phyloP scores from a whole-genome alignment of 1,140 invertebrate genomes.

The Odontomachus brunneus region DNA sequence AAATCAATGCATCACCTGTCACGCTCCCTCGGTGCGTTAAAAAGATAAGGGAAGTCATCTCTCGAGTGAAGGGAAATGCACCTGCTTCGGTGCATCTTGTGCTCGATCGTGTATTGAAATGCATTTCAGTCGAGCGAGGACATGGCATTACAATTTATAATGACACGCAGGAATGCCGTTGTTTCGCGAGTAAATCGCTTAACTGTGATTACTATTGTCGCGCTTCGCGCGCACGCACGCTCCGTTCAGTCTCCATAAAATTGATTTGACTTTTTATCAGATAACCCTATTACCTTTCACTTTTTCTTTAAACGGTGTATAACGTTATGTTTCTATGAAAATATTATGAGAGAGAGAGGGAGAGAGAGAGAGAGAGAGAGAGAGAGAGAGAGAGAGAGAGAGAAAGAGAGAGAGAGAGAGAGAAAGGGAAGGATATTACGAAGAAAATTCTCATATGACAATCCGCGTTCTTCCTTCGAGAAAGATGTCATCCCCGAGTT shows the following conservation, averaged over 20 bases:
- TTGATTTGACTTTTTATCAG: conserved; percentile 39
- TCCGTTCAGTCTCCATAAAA: conserved; percentile 35
- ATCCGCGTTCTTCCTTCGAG: background rate
- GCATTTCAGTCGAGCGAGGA: conserved; percentile 14
- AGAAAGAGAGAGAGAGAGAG: background rate
- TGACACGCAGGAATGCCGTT: conserved; percentile 1
- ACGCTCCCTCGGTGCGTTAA: background rate
- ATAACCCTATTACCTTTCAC: conserved; percentile 46
- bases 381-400: too few species aligned
- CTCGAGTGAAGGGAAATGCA: conserved; percentile 40
- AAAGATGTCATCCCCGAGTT: conserved; percentile 3
- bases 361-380: too few species aligned
- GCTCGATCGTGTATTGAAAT: conserved; percentile 14
- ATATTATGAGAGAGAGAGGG: background rate
- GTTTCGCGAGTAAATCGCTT: conserved; percentile 35
- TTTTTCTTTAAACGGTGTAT: conserved; percentile 29
- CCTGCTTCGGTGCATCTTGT: background rate
- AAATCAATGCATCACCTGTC: conserved; percentile 31
- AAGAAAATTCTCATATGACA: background rate
- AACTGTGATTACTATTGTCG: conserved; percentile 46
- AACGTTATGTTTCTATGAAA: background rate
- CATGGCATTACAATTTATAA: conserved; percentile 29
- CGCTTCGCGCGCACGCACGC: conserved; percentile 23
- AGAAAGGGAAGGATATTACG: background rate
- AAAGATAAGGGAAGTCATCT: conserved; percentile 44